phyloP scores from a whole-genome alignment of 2,113 vertebrate species.

The Notothenia coriiceps region DNA sequence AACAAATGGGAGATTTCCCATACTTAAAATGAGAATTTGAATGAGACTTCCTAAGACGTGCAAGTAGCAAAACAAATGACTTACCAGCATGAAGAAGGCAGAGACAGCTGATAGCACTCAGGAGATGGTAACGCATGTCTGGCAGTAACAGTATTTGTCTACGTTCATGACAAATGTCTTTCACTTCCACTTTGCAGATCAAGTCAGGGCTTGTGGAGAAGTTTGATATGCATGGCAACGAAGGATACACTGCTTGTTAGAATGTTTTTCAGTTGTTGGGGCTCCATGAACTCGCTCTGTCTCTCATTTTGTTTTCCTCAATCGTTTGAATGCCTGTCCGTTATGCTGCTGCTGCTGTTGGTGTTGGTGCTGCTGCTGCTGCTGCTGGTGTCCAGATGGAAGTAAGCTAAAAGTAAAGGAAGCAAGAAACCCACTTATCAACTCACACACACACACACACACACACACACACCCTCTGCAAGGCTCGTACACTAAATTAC shows the following conservation, averaged over 20 bases:
- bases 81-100: conserved; percentile 48
- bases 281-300: neutral
- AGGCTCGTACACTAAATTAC: conserved; percentile 13
- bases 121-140: conserved; percentile 51
- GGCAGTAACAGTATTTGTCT: neutral
- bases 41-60: neutral
- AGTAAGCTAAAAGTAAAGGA: conserved; percentile 58
- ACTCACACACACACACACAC: neutral
- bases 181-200: neutral
- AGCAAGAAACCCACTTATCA: conserved; percentile 48
- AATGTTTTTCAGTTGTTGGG: neutral
- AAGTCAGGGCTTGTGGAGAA: neutral
- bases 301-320: conserved; percentile 38
- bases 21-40: neutral
- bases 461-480: neutral
- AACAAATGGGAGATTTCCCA: neutral
- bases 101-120: conserved; percentile 34
- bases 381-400: neutral
- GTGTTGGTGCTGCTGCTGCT: neutral
- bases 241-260: neutral
- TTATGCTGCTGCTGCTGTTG: conserved; percentile 8
- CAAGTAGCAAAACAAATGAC: neutral
- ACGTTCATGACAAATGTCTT: neutral
- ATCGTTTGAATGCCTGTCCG: conserved; percentile 17
- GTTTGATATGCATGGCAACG: neutral